Evolutionary conservation across 2,113 vertebrate species (phyloP), one percentile per base, ranked within the genome.

Genomic region (Hoplias malabaricus): DNA sequence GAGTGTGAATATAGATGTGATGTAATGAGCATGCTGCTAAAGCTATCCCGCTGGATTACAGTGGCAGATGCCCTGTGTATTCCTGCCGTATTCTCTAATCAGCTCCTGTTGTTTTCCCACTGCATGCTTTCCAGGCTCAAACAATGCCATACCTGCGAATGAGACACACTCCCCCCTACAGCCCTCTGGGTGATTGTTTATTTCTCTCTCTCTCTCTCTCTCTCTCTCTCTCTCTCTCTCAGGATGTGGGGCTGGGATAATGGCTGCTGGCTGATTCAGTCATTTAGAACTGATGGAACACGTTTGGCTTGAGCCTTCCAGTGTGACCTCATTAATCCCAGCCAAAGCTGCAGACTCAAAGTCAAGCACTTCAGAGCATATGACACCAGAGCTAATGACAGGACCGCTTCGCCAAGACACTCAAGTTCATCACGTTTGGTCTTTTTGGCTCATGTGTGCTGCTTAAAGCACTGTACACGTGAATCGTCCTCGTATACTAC

Each of bases 261-360:
- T 76, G 68, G 79, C 57, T 77, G 50, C 66, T 70, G 57, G 73
- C 21, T 46, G 57, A 59, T 75, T 75, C 25, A 75, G 73, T 71
- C 43, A 29, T 53, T 70, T 53, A 70, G 53, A 70, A 71, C 67
- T 72, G 73, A 80, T 71, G 59, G 67, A 81, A 77, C 46, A 66
- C 36, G 38, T 56, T 36, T 7, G 31, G n/a, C 38, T 27, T 71
- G 38, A 59, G 68, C 12, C 12, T 77, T 72, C 54, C 69, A 3
- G 38, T 48, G 79, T 72, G 73, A 81, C 67, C 59, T 67, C 65
- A 72, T 77, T 81, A 77, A 81, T 73, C 56, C 57, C 6, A 13
- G 69, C 6, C 36, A 2, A 34, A 57, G 48, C 10, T 31, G 38
- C 29, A 40, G 50, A 33, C 25, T 46, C 68, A 78, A 65, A 68